These are phyloP conservation scores for Potorous gilbertii DNA, from an alignment of 2,797 vertebrate genomes.

Conservation along the genomic window DNA sequence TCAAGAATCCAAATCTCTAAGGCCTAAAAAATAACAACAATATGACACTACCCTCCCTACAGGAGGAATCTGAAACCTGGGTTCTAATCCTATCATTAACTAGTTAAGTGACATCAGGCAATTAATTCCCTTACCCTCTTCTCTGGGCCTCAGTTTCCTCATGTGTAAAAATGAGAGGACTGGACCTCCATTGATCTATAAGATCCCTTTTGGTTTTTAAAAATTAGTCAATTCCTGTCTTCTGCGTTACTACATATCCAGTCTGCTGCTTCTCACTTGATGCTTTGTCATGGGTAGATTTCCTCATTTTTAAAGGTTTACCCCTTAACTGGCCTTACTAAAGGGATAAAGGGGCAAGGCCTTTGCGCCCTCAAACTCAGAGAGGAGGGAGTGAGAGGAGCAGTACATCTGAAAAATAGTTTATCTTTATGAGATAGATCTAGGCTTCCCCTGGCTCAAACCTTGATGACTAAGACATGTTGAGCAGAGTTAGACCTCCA, in stretches of 20 bases:
- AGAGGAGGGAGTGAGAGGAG: neutral
- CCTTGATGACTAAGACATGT: neutral
- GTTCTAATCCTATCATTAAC: neutral
- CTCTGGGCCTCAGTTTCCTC: neutral
- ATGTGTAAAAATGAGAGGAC: neutral
- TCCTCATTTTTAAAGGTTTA: neutral
- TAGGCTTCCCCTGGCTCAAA: neutral
- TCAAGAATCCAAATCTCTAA: neutral
- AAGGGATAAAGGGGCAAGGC: neutral
- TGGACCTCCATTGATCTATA: neutral
- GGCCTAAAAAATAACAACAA: neutral
- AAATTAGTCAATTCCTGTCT: neutral
- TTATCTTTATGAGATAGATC: neutral
- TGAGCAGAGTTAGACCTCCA: neutral
- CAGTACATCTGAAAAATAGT: neutral
- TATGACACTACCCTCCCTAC: constrained; percentile 62
- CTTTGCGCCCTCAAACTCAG: neutral
- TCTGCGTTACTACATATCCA: neutral
- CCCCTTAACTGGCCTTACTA: neutral
- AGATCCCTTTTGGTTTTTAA: neutral
- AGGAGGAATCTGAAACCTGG: constrained; percentile 10
- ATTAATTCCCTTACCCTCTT: neutral
- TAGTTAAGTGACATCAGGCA: neutral
- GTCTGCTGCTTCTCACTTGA: neutral
- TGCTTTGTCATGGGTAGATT: neutral